A percentile compares a stretch with the other conserved stretches of the same genome.
Evolutionary conservation across 2,888 invertebrate species (phyloP).

Genomic region (Leucoptera coffeella): DNA sequence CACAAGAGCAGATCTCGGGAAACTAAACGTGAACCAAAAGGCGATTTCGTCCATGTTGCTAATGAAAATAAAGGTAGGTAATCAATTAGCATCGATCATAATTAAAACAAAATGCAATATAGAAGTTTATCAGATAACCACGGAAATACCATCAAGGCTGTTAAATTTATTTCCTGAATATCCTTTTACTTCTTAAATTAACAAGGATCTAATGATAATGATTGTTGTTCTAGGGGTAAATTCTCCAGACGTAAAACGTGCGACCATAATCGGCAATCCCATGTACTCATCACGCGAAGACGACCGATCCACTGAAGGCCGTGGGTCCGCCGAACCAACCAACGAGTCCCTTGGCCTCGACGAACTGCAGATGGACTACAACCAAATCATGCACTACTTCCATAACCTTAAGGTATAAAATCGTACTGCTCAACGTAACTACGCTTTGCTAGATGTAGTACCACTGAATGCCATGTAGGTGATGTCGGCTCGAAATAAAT

Average conservation of each 20-base stretch:
- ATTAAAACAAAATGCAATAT: too few species aligned
- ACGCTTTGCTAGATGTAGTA: slow-evolving; percentile 28
- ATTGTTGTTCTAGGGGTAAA: slow-evolving; percentile 17
- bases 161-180: too few species aligned
- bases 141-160: too few species aligned
- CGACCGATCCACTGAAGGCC: slow-evolving; percentile 27
- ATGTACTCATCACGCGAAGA: slow-evolving; percentile 64
- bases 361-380: slow-evolving; percentile 92
- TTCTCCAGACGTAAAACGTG: slow-evolving; percentile 68
- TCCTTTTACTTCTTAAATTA: too few species aligned
- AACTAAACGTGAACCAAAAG: slow-evolving; percentile 17
- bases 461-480: neutral
- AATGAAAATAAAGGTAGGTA: slow-evolving; percentile 47
- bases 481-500: slow-evolving; percentile 13
- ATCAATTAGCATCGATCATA: too few species aligned
- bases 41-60: slow-evolving; percentile 54
- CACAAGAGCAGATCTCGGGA: slow-evolving; percentile 39
- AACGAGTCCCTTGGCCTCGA: slow-evolving; percentile 67
- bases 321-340: slow-evolving; percentile 25
- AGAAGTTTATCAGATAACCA: too few species aligned
- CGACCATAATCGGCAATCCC: slow-evolving; percentile 83
- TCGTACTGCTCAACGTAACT: slow-evolving; percentile 16
- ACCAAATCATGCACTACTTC: slow-evolving; percentile 97
- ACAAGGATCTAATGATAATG: too few species aligned
- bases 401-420: slow-evolving; percentile 88